phyloP scores from a whole-genome alignment of 2,888 invertebrate genomes.

The Caenorhabditis sp. region DNA sequence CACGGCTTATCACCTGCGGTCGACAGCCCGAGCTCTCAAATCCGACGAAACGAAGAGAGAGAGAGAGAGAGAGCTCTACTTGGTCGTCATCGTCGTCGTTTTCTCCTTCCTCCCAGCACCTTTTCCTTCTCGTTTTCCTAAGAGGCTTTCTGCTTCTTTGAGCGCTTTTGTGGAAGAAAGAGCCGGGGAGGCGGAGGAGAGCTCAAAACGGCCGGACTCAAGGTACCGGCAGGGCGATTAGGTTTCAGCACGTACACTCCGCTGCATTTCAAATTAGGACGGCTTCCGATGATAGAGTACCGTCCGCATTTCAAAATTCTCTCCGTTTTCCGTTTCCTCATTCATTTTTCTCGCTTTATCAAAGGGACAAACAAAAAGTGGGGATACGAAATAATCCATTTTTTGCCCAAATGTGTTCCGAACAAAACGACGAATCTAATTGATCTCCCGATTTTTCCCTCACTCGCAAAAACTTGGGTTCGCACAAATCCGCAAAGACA shows the following conservation, averaged over 20 bases:
- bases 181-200: neutral
- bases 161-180: conserved; percentile 17
- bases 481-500: neutral
- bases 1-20: conserved; percentile 47
- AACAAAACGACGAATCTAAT: too few species aligned
- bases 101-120: neutral
- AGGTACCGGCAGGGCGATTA: conserved; percentile 22
- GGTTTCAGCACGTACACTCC: conserved; percentile 36
- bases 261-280: conserved; percentile 42
- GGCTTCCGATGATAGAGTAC: conserved; percentile 12
- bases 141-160: conserved; percentile 10
- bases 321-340: too few species aligned
- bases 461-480: neutral
- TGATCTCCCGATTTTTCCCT: neutral
- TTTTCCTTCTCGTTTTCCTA: conserved; percentile 3
- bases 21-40: conserved; percentile 18
- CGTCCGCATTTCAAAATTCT: neutral
- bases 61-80: neutral
- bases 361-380: too few species aligned
- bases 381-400: too few species aligned
- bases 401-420: too few species aligned
- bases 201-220: conserved; percentile 19
- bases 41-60: too few species aligned
- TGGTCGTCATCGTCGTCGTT: neutral
- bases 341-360: conserved; percentile 5